Evolutionary conservation across 2,113 vertebrate genomes (phyloP).

Genomic region (Sterna hirundo): DNA sequence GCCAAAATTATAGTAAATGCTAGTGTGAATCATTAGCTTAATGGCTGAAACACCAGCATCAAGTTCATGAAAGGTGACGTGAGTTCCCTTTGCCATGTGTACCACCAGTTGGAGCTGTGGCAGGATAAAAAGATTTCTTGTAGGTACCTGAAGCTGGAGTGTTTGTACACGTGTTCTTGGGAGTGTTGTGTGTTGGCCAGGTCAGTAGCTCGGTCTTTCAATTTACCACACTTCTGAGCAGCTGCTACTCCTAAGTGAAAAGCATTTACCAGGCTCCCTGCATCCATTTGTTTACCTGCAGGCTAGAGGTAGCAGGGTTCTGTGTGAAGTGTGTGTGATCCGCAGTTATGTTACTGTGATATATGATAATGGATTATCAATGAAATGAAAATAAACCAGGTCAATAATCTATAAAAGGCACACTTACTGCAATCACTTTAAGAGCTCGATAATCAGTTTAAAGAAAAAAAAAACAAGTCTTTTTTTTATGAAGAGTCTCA

Average conservation of each 20-base stretch:
- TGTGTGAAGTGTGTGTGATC: not conserved
- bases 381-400: not conserved
- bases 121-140: not conserved
- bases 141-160: not conserved
- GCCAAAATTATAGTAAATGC: not conserved
- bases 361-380: not conserved
- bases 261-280: not conserved
- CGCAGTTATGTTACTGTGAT: not conserved
- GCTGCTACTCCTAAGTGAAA: not conserved
- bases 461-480: not conserved
- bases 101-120: not conserved
- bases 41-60: not conserved
- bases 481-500: not conserved
- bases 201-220: not conserved
- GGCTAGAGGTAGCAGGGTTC: not conserved
- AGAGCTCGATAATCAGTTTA: not conserved
- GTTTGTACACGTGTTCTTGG: not conserved
- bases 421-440: not conserved
- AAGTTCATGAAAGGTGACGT: rapidly evolving
- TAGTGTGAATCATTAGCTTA: not conserved
- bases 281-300: not conserved
- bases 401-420: not conserved
- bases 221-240: not conserved
- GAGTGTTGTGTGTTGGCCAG: not conserved
- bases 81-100: not conserved